Evolutionary conservation across 2,888 invertebrate species (phyloP).

Genomic region (Zootermopsis nevadensis): DNA sequence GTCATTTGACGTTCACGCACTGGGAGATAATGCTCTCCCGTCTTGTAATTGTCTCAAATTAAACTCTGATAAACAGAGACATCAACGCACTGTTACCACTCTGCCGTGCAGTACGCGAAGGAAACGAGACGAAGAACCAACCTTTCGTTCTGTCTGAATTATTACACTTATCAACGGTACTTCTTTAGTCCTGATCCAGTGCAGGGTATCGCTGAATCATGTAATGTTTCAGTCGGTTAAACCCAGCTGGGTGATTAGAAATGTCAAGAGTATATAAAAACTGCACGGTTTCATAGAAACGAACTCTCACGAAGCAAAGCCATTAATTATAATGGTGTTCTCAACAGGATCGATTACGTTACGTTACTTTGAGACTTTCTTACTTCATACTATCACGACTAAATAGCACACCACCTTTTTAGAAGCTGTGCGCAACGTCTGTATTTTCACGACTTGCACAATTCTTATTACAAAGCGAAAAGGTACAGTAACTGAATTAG

Average conservation of each 20-base stretch:
- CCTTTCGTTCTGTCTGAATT: too few relatives aligned
- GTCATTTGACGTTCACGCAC: too few relatives aligned
- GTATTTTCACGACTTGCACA: neutral
- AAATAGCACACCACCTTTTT: neutral
- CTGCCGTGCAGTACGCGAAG: too few relatives aligned
- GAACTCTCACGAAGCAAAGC: neutral
- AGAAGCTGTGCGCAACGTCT: neutral
- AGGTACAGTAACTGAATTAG: neutral
- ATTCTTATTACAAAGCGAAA: neutral
- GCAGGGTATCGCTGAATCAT: too few relatives aligned
- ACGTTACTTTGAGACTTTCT: neutral
- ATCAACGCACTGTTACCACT: too few relatives aligned
- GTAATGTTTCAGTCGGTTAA: neutral
- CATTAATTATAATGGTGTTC: neutral
- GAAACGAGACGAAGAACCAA: too few relatives aligned
- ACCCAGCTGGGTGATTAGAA: neutral
- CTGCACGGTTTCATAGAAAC: too few relatives aligned
- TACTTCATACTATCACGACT: neutral
- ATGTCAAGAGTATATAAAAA: neutral
- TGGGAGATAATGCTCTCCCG: too few relatives aligned
- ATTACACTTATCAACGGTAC: too few relatives aligned
- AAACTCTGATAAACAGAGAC: too few relatives aligned
- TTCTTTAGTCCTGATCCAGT: too few relatives aligned
- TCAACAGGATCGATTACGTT: neutral
- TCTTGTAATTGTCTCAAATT: too few relatives aligned